Evolutionary conservation across 2,797 vertebrate species (phyloP), one percentile per base, ranked within the genome.

Genomic region (Heterohyrax brucei): DNA sequence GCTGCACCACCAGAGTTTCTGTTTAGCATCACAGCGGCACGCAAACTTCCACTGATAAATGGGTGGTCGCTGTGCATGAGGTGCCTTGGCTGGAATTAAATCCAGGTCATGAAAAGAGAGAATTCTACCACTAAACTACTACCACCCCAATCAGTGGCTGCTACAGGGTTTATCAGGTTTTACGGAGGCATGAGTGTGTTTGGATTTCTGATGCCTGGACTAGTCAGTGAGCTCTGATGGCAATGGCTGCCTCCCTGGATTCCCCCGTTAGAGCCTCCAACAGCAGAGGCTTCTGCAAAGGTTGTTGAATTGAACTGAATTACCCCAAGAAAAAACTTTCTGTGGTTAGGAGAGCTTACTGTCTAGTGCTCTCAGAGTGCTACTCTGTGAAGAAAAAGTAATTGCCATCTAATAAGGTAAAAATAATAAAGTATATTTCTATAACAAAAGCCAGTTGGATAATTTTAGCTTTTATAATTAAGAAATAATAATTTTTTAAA

Each of bases 241-340:
- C 16, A 1, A n/a, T 14, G 12, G 19, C 73, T 14, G 6, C 5
- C 48, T 30, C 48, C 28, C 1, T 6, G 13, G 50, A 4, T 1
- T 28, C 48, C 46, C 76, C 75, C 28, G 18, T 28, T 18, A 5
- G 48, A 8, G 46, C 48, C 48, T 18, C 8, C 9, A 5, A 53
- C 44, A 78, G 7, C 76, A 30, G 16, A 53, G 14, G 7, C 48
- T 16, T 53, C 76, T 19, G 76, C 48, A 50, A 30, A 30, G 46
- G 26, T 28, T 77, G 75, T 48, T 48, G 13, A 50, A 53, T 78
- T 78, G 48, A 53, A n/a, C 28, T 18, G 28, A 53, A 12, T 30
- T 30, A 78, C 76, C 68, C 16, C 9, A 26, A 48, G 26, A 28
- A 48, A 28, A 48, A 9, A 44, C 39, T 48, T 76, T 46, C 26